Evolutionary conservation across 2,797 vertebrate genomes (phyloP).

Genomic region (Hyperoplus lanceolatus): DNA sequence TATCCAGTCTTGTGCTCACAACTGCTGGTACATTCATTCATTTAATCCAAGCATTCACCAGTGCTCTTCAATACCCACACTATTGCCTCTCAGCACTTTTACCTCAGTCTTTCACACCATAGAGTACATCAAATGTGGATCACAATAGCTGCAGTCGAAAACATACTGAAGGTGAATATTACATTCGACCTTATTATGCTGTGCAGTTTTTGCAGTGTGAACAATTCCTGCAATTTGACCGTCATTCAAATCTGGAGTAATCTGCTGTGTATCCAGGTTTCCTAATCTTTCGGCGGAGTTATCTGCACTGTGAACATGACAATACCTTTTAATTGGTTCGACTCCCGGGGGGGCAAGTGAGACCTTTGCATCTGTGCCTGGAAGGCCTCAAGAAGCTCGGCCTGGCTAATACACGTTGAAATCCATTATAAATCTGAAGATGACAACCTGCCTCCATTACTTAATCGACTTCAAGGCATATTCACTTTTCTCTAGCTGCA

Average conservation of each 20-base stretch:
- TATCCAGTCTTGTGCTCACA: conserved; percentile 35
- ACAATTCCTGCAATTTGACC: not conserved
- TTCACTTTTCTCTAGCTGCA: conserved; percentile 9
- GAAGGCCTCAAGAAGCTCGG: conserved; percentile 21
- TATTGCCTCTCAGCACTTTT: conserved; percentile 47
- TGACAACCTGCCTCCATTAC: conserved; percentile 17
- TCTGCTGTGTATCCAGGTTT: not conserved
- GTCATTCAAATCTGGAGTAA: conserved; percentile 14
- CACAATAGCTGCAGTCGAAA: conserved; percentile 5
- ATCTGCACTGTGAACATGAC: not conserved
- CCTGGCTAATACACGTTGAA: conserved; percentile 32
- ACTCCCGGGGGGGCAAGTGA: conserved; percentile 33
- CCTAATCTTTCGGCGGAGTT: not conserved
- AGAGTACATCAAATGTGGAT: conserved; percentile 21
- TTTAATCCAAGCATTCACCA: conserved; percentile 43
- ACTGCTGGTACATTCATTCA: conserved; percentile 9
- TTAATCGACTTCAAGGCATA: conserved; percentile 4
- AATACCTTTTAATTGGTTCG: conserved; percentile 46
- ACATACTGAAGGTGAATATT: conserved; percentile 4
- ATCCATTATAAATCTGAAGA: conserved; percentile 22
- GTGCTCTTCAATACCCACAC: conserved; percentile 1
- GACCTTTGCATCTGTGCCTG: conserved; percentile 20
- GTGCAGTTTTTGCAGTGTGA: not conserved
- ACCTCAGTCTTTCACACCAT: conserved; percentile 19
- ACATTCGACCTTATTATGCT: not conserved